Conservation (phyloP, 1,140 invertebrate genomes). For the Caenorhabditis briggsae region DNA sequence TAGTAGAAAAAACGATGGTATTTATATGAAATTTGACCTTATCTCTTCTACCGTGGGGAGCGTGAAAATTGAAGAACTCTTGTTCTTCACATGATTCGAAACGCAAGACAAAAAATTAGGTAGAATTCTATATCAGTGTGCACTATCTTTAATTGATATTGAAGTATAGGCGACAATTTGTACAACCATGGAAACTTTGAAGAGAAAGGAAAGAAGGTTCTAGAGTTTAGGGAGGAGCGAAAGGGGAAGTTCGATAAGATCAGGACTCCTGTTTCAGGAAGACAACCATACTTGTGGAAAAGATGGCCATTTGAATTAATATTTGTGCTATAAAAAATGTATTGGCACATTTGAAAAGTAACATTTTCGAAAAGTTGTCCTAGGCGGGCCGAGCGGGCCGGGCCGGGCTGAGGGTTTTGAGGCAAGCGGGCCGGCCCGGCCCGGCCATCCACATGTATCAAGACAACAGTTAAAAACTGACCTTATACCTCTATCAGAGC, state of each 20-base stretch:
- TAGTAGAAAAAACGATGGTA: neutral
- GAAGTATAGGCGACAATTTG: slow-evolving; percentile 17
- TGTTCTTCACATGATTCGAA: slow-evolving; percentile 33
- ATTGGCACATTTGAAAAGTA: too few species aligned
- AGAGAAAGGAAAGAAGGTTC: neutral
- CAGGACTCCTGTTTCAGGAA: too few species aligned
- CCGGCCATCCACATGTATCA: too few species aligned
- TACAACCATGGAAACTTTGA: neutral
- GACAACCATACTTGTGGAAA: too few species aligned
- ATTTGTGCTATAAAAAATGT: too few species aligned
- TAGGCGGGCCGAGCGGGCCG: too few species aligned
- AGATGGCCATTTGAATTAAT: too few species aligned
- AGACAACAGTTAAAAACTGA: too few species aligned
- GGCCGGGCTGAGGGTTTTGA: too few species aligned
- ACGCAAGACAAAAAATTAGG: neutral
- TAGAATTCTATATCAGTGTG: neutral
- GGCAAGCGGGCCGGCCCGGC: too few species aligned
- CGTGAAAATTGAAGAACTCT: neutral
- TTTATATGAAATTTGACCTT: neutral
- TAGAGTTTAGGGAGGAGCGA: neutral
- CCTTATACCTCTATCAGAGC: too few species aligned
- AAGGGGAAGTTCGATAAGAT: neutral
- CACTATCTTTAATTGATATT: slow-evolving; percentile 34
- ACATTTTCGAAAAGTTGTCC: too few species aligned
- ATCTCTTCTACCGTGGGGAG: neutral